phyloP scores from a whole-genome alignment of 1,140 invertebrate species.

The Halictus rubicundus region DNA sequence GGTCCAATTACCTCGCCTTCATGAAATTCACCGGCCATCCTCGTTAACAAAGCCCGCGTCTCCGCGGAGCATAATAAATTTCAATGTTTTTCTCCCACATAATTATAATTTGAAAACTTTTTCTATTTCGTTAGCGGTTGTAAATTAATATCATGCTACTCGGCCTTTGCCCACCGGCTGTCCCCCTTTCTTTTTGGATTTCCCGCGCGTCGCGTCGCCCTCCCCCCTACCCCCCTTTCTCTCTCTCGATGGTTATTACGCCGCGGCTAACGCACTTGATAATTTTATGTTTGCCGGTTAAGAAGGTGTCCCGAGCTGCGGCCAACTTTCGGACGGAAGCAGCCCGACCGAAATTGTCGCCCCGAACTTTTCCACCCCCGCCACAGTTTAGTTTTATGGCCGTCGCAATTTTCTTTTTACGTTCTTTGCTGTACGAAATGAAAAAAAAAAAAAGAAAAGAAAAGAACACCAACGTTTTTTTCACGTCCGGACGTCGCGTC shows the following conservation, averaged over 20 bases:
- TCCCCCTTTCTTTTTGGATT: neutral
- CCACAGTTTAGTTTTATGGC: neutral
- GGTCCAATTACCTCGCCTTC: slow-evolving; percentile 49
- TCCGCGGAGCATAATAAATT: slow-evolving; percentile 54
- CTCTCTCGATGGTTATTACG: neutral
- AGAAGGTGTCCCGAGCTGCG: neutral
- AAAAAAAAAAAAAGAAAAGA: neutral
- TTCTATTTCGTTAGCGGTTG: slow-evolving; percentile 41
- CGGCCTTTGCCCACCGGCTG: no score
- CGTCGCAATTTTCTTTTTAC: neutral
- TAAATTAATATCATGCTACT: slow-evolving; percentile 33
- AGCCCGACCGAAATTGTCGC: neutral
- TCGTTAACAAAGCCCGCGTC: slow-evolving; percentile 45
- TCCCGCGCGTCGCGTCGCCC: no score
- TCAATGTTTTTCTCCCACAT: slow-evolving; percentile 37
- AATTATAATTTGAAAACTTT: slow-evolving; percentile 52
- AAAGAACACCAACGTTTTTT: no score
- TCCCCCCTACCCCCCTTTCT: no score
- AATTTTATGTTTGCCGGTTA: slow-evolving; percentile 17
- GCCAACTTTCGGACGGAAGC: slow-evolving; percentile 3
- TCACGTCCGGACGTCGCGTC: neutral
- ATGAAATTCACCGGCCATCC: slow-evolving; percentile 44
- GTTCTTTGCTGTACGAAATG: neutral
- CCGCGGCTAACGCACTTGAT: slow-evolving; percentile 21
- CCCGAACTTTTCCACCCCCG: neutral